Evolutionary conservation across 2,797 vertebrate genomes (phyloP).

Genomic region (Parambassis ranga): DNA sequence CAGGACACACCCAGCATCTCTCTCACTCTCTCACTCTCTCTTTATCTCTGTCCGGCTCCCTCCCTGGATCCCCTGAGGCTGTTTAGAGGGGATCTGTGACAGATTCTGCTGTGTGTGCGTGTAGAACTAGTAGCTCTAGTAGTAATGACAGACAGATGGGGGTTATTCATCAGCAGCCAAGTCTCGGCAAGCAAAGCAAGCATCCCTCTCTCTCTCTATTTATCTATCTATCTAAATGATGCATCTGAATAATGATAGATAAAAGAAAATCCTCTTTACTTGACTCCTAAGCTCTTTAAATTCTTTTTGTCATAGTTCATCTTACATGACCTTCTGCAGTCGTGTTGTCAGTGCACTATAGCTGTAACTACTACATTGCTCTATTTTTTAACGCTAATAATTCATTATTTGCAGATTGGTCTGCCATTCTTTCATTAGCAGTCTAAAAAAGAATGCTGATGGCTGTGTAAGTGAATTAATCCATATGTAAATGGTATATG

Average conservation of each 20-base stretch:
- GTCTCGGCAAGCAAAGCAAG: conserved; percentile 21
- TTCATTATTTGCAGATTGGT: neutral
- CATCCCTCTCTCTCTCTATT: neutral
- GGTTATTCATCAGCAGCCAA: conserved; percentile 50
- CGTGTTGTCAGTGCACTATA: neutral
- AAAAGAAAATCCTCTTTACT: conserved; percentile 30
- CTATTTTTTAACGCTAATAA: neutral
- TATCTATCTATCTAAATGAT: conserved; percentile 37
- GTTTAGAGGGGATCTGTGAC: conserved; percentile 59
- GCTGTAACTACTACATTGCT: neutral
- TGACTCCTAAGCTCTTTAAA: conserved; percentile 25
- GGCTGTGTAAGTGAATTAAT: conserved; percentile 30
- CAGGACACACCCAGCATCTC: conserved; percentile 39
- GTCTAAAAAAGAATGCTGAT: neutral
- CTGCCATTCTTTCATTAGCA: neutral
- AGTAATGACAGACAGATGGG: conserved; percentile 53
- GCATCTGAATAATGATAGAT: conserved; percentile 42
- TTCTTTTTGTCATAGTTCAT: neutral
- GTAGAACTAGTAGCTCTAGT: conserved; percentile 33
- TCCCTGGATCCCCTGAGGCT: conserved; percentile 35
- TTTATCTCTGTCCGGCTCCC: conserved; percentile 21
- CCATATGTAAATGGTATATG: conserved; percentile 36
- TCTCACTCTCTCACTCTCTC: neutral
- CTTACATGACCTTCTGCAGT: neutral
- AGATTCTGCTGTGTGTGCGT: conserved; percentile 37